phyloP scores from a whole-genome alignment of 2,113 vertebrate species.

The Toxotes jaculatrix region DNA sequence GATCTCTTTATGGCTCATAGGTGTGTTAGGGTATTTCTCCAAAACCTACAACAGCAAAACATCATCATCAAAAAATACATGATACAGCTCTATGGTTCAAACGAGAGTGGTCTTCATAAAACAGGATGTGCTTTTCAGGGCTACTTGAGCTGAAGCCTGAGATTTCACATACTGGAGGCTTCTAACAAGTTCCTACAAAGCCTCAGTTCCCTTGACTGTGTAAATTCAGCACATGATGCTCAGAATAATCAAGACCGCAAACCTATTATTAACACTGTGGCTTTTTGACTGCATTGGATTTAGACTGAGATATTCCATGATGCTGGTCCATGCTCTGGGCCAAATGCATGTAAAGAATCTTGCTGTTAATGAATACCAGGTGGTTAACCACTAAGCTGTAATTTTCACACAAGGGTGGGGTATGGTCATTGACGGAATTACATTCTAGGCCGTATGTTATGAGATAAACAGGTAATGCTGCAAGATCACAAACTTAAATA shows the following conservation, averaged over 20 bases:
- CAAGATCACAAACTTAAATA: background rate
- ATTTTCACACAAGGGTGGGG: background rate
- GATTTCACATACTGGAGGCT: background rate
- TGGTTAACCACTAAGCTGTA: background rate
- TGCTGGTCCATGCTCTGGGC: background rate
- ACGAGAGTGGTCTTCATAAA: background rate
- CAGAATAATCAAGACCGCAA: constrained; percentile 14
- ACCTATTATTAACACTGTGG: background rate
- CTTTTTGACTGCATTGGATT: background rate
- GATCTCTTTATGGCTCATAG: constrained; percentile 99
- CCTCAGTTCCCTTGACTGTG: background rate
- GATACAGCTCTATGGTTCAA: background rate
- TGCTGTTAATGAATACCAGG: constrained; percentile 8
- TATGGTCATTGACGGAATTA: background rate
- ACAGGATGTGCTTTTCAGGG: background rate
- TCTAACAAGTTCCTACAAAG: background rate
- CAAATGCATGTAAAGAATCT: background rate
- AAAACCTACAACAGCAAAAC: constrained; percentile 87
- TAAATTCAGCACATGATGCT: background rate
- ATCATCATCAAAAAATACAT: background rate
- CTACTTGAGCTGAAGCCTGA: background rate
- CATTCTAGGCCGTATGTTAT: background rate
- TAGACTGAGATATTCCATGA: background rate
- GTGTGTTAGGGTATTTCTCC: constrained; percentile 98
- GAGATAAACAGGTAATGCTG: background rate